phyloP scores from a whole-genome alignment of 2,113 vertebrate species.

The Halcyon senegalensis region DNA sequence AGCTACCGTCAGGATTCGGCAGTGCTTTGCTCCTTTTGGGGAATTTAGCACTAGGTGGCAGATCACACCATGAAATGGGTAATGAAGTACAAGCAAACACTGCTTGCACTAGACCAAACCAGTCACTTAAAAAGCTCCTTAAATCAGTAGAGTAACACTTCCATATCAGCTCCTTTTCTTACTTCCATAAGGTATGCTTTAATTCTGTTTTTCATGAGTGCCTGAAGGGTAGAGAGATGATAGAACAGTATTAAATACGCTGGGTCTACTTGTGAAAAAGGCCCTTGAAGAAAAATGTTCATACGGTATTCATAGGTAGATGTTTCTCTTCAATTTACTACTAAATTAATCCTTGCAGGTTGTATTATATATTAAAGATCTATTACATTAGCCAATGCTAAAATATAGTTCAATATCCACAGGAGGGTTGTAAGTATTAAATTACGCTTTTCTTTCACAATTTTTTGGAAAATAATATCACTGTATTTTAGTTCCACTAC shows the following conservation, averaged over 20 bases:
- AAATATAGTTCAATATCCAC: neutral
- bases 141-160: neutral
- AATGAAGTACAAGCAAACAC: neutral
- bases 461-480: neutral
- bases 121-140: neutral
- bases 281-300: neutral
- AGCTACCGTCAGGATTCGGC: neutral
- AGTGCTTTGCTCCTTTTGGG: neutral
- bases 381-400: neutral
- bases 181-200: neutral
- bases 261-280: neutral
- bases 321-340: neutral
- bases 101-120: neutral
- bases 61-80: neutral
- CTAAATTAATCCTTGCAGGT: neutral
- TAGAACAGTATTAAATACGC: neutral
- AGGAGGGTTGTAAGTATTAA: neutral
- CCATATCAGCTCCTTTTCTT: neutral
- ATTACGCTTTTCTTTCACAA: neutral
- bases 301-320: neutral
- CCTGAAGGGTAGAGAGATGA: neutral
- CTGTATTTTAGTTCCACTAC: neutral
- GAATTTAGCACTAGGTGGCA: constrained; percentile 51
- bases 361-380: neutral
- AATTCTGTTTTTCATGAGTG: neutral